Conservation (phyloP, 2,888 invertebrate genomes). For the Thera britannica region DNA sequence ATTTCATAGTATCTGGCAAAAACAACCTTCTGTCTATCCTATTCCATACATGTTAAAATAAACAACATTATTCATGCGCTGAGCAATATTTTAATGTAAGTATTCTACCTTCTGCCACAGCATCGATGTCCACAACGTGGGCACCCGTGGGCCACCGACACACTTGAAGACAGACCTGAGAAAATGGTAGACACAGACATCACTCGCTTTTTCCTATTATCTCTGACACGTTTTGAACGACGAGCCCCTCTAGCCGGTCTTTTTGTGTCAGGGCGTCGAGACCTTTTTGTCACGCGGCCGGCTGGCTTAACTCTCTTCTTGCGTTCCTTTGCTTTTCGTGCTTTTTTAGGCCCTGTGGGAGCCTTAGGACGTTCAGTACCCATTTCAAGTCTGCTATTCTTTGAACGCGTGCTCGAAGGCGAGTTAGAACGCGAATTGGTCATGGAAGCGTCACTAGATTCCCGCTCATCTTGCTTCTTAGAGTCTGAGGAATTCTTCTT, state of each 20-base stretch:
- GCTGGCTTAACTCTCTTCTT: conserved; percentile 39
- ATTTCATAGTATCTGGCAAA: conserved; percentile 31
- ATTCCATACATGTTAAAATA: conserved; percentile 15
- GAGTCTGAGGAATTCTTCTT: conserved; percentile 40
- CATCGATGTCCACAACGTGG: conserved; percentile 63
- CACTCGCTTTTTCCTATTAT: conserved; percentile 41
- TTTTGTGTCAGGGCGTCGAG: conserved; percentile 41
- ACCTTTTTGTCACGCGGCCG: conserved; percentile 56
- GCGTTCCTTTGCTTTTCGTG: conserved; percentile 39
- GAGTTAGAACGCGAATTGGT: conserved; percentile 39
- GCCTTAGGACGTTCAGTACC: conserved; percentile 41
- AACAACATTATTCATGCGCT: conserved; percentile 4
- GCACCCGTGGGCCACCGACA: conserved; percentile 46
- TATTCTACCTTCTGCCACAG: conserved; percentile 67
- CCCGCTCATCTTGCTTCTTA: conserved; percentile 44
- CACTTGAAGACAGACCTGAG: conserved; percentile 50
- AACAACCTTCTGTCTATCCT: conserved; percentile 28
- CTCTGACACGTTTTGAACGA: conserved; percentile 39
- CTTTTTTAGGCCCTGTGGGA: conserved; percentile 34
- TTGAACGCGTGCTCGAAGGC: conserved; percentile 47
- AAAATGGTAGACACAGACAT: conserved; percentile 56
- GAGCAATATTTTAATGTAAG: conserved; percentile 32
- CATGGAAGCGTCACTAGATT: conserved; percentile 46
- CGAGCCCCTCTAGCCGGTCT: conserved; percentile 37
- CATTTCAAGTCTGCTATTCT: conserved; percentile 48